Percentiles rank a stretch among this genome's conserved stretches.
Evolutionary conservation across 2,797 vertebrate genomes (phyloP).

Genomic region (Micromesistius poutassou): DNA sequence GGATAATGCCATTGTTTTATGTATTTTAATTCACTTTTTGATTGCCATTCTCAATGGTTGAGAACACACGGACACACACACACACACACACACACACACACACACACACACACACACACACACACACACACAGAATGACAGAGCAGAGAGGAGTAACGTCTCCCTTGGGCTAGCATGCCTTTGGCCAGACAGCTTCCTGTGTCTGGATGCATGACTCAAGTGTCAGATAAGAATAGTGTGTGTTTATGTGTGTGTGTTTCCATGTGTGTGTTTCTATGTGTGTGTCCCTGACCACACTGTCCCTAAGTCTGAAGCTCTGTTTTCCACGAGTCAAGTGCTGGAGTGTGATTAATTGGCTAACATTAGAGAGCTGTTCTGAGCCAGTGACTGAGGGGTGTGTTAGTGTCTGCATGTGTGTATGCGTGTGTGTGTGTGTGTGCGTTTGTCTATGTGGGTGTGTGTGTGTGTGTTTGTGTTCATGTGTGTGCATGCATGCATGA

Average conservation of each 20-base stretch:
- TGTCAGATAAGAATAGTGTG: slow-evolving; percentile 43
- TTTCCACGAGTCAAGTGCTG: slow-evolving; percentile 51
- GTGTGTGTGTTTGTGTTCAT: neutral
- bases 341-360: slow-evolving; percentile 57
- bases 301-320: slow-evolving; percentile 27
- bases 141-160: slow-evolving; percentile 34
- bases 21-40: no score
- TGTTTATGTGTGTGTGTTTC: neutral
- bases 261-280: neutral
- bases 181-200: slow-evolving; percentile 60
- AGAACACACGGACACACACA: no score
- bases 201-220: slow-evolving; percentile 61
- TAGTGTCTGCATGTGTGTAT: slow-evolving; percentile 24
- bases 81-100: no score
- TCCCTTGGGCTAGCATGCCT: slow-evolving; percentile 51
- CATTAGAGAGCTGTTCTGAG: slow-evolving; percentile 27
- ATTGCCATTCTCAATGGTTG: no score
- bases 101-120: neutral
- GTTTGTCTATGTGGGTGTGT: no score
- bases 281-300: slow-evolving; percentile 7
- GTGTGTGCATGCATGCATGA: slow-evolving; percentile 11
- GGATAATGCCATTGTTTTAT: no score
- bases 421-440: slow-evolving; percentile 15
- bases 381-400: slow-evolving; percentile 9
- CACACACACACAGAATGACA: slow-evolving; percentile 6